phyloP scores from a whole-genome alignment of 2,888 invertebrate species.

The Autographa pulchrina region DNA sequence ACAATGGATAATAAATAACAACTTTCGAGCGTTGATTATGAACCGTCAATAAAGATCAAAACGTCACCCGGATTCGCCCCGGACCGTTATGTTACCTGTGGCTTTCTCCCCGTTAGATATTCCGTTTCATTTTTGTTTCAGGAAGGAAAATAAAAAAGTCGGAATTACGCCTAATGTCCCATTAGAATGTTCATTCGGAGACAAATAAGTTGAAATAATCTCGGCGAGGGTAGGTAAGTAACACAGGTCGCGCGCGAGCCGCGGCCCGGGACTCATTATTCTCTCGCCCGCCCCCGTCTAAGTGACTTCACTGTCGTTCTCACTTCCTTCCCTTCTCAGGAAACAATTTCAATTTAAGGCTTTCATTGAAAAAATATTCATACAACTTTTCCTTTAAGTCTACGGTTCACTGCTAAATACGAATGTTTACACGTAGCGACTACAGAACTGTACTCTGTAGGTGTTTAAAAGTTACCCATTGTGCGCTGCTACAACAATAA shows the following conservation, averaged over 20 bases:
- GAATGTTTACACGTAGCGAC: slow-evolving; percentile 47
- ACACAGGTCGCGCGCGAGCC: slow-evolving; percentile 67
- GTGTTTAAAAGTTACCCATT: slow-evolving; percentile 62
- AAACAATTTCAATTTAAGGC: slow-evolving; percentile 81
- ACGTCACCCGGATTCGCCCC: slow-evolving; percentile 14
- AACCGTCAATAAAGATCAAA: slow-evolving; percentile 27
- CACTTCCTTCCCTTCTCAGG: slow-evolving; percentile 80
- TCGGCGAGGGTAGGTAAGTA: slow-evolving; percentile 62
- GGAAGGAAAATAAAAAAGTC: slow-evolving; percentile 68
- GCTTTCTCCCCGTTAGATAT: slow-evolving; percentile 34
- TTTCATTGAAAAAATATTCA: slow-evolving; percentile 75
- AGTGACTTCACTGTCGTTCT: slow-evolving; percentile 82
- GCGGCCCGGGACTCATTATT: slow-evolving; percentile 77
- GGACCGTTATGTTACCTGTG: slow-evolving; percentile 41
- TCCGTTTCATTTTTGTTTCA: slow-evolving; percentile 51
- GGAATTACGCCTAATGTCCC: slow-evolving; percentile 70
- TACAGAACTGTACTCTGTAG: slow-evolving; percentile 48
- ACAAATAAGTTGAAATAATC: slow-evolving; percentile 82
- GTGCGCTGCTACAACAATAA: slow-evolving; percentile 62
- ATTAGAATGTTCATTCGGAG: slow-evolving; percentile 72
- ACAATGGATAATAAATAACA: slow-evolving; percentile 2
- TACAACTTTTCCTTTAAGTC: slow-evolving; percentile 64
- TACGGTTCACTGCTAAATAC: slow-evolving; percentile 42
- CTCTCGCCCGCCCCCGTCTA: slow-evolving; percentile 76
- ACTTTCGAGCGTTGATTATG: slow-evolving; percentile 13